phyloP scores from a whole-genome alignment of 2,797 vertebrate genomes.

The Aeoliscus strigatus region DNA sequence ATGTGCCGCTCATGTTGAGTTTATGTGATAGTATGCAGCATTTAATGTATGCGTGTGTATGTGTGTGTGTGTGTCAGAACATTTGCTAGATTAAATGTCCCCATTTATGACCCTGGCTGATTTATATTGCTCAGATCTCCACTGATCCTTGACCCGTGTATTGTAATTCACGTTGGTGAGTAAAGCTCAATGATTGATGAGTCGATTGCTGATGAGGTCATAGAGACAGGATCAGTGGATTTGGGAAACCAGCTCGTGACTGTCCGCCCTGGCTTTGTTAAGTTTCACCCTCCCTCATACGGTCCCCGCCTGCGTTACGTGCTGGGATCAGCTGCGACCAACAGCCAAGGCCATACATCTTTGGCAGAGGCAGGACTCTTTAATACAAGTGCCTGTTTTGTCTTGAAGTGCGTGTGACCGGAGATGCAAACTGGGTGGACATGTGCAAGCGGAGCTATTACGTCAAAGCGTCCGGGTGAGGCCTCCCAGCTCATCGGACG shows the following conservation, averaged over 20 bases:
- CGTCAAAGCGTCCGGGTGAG: conserved; percentile 34
- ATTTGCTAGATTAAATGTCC: no score
- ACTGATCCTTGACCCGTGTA: conserved; percentile 7
- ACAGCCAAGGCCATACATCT: conserved; percentile 55
- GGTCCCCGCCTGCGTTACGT: conserved; percentile 19
- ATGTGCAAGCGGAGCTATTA: conserved; percentile 47
- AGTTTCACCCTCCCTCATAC: conserved; percentile 45
- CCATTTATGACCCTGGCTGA: conserved; percentile 3
- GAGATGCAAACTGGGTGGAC: conserved; percentile 60
- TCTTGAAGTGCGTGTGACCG: conserved; percentile 57
- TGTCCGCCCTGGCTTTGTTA: conserved; percentile 28
- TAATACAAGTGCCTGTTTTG: conserved; percentile 57
- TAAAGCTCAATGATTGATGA: conserved; percentile 34
- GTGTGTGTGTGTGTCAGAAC: no score
- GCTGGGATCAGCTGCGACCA: conserved; percentile 31
- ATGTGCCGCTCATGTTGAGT: no score
- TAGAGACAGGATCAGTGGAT: conserved; percentile 20
- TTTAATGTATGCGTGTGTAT: no score
- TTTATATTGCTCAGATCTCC: conserved; percentile 7
- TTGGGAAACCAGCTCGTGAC: conserved; percentile 24
- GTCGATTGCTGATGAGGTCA: conserved; percentile 14
- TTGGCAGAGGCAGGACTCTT: conserved; percentile 36
- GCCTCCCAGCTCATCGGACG: conserved; percentile 23
- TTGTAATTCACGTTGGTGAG: conserved; percentile 29
- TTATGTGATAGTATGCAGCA: no score